phyloP scores from a whole-genome alignment of 2,113 vertebrate species.

The Pelvicachromis taeniatus region DNA sequence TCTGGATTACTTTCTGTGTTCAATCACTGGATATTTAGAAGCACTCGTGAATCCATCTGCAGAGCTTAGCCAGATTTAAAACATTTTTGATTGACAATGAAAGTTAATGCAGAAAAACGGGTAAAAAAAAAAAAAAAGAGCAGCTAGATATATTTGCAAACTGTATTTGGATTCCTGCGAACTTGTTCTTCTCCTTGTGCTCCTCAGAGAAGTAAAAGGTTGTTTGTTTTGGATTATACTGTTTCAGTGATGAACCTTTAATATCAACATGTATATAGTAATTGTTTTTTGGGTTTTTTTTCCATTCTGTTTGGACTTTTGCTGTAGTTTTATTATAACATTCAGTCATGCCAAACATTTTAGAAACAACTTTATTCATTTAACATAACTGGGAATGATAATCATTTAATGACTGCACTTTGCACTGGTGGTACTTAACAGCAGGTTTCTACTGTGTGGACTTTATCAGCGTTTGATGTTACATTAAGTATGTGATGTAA shows the following conservation, averaged over 20 bases:
- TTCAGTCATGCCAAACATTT: slow-evolving; percentile 24
- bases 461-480: neutral
- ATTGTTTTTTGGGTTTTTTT: neutral
- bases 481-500: neutral
- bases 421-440: slow-evolving; percentile 40
- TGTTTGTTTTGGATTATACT: slow-evolving; percentile 22
- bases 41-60: slow-evolving; percentile 49
- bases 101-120: neutral
- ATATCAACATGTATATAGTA: slow-evolving; percentile 51
- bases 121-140: neutral
- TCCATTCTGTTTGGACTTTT: slow-evolving; percentile 14
- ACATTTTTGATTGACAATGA: slow-evolving; percentile 17
- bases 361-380: neutral
- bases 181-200: slow-evolving; percentile 35
- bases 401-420: slow-evolving; percentile 41
- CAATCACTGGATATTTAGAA: slow-evolving; percentile 61
- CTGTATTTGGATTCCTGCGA: slow-evolving; percentile 23
- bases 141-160: slow-evolving; percentile 17
- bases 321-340: slow-evolving; percentile 11
- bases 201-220: slow-evolving; percentile 44
- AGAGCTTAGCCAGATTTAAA: slow-evolving; percentile 55
- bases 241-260: slow-evolving; percentile 32
- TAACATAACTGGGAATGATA: slow-evolving; percentile 3
- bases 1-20: slow-evolving; percentile 35
- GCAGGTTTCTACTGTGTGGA: slow-evolving; percentile 16